phyloP scores from a whole-genome alignment of 1,140 invertebrate genomes.

The Agrypnia vestita region DNA sequence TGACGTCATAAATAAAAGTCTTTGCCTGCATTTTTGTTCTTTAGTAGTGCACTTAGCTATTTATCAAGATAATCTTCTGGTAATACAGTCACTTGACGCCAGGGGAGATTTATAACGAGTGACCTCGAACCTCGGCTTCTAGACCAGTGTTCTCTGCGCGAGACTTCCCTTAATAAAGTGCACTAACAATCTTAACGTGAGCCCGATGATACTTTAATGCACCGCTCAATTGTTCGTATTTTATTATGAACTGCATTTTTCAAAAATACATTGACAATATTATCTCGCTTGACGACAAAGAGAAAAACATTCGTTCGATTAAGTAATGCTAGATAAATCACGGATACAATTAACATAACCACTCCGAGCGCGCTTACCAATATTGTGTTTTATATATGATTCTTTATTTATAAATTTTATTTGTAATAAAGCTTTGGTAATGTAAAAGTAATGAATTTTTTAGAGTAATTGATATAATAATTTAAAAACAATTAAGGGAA shows the following conservation, averaged over 20 bases:
- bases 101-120: constrained; percentile 45
- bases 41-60: constrained; percentile 39
- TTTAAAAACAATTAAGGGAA: too few relatives aligned
- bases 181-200: neutral
- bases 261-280: too few relatives aligned
- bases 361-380: too few relatives aligned
- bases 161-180: constrained; percentile 29
- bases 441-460: too few relatives aligned
- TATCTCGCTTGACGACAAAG: too few relatives aligned
- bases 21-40: constrained; percentile 44
- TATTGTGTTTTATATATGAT: too few relatives aligned
- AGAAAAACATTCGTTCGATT: too few relatives aligned
- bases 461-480: too few relatives aligned
- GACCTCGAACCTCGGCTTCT: constrained; percentile 28
- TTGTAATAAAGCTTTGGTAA: too few relatives aligned
- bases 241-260: neutral
- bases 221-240: neutral
- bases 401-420: too few relatives aligned
- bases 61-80: constrained; percentile 55
- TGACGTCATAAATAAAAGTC: constrained; percentile 33
- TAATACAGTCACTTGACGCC: constrained; percentile 47
- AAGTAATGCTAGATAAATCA: too few relatives aligned
- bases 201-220: constrained; percentile 9
- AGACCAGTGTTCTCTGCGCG: neutral
- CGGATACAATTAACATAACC: too few relatives aligned